Conservation (phyloP, 2,888 invertebrate species). For the Reticulitermes lucifugus region DNA sequence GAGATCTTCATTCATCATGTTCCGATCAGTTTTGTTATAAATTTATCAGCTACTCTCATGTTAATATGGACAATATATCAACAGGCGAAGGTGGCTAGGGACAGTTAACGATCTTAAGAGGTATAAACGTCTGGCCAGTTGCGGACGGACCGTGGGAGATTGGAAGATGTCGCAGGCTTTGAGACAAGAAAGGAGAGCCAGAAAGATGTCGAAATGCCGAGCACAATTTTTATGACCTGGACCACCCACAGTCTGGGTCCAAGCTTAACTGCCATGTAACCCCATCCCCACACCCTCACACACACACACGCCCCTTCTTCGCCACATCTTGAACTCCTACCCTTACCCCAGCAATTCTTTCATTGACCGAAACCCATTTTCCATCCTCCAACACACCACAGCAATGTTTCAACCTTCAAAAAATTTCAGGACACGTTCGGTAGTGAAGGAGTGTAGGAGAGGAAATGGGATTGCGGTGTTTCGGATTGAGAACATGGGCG, state of each 20-base stretch:
- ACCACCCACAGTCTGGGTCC: constrained; percentile 10
- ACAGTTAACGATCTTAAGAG: background rate
- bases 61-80: constrained; percentile 37
- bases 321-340: constrained; percentile 20
- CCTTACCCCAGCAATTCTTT: background rate
- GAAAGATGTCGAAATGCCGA: constrained; percentile 20
- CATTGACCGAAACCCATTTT: constrained; percentile 10
- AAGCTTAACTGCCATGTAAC: constrained; percentile 4
- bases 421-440: constrained; percentile 41
- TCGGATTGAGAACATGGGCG: constrained; percentile 12
- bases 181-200: constrained; percentile 16
- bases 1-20: constrained; percentile 1
- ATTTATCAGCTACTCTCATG: constrained; percentile 26
- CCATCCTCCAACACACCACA: background rate
- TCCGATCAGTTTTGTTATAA: constrained; percentile 15
- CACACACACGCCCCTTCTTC: background rate
- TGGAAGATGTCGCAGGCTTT: background rate
- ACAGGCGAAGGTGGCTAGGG: background rate
- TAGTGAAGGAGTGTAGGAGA: constrained; percentile 14
- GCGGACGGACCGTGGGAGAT: background rate
- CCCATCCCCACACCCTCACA: background rate
- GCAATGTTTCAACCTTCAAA: constrained; percentile 35
- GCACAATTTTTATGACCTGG: constrained; percentile 36
- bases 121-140: background rate
- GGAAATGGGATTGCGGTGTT: constrained; percentile 43